A percentile compares a stretch with the other conserved stretches of the same genome.
These are phyloP conservation scores for Erpobdella octoculata DNA, from an alignment of 2,888 invertebrate species.

Conservation along the genomic window DNA sequence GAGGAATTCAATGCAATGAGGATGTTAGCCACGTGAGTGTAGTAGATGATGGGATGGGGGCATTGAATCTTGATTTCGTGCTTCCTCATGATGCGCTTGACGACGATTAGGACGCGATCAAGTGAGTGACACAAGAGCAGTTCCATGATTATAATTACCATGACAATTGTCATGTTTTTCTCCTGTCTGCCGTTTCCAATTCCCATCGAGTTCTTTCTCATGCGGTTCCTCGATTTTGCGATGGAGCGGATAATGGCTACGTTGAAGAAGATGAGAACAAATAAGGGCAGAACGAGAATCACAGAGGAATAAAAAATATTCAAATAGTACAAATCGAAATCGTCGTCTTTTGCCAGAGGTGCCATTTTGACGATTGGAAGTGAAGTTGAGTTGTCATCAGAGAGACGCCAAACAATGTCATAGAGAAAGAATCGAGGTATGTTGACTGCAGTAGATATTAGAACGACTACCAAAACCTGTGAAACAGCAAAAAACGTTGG, in stretches of 20 bases:
- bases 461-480: constrained; percentile 33
- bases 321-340: constrained; percentile 36
- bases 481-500: constrained; percentile 1
- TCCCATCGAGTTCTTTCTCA: constrained; percentile 32
- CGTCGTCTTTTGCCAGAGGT: constrained; percentile 16
- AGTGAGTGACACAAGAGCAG: constrained; percentile 23
- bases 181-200: constrained; percentile 33
- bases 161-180: constrained; percentile 37
- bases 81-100: background rate
- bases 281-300: constrained; percentile 35
- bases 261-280: constrained; percentile 35
- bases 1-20: constrained; percentile 31
- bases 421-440: constrained; percentile 36
- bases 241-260: constrained; percentile 30
- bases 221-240: constrained; percentile 22
- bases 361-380: constrained; percentile 12
- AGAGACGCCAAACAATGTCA: background rate
- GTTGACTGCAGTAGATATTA: constrained; percentile 33
- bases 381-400: constrained; percentile 13
- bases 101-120: background rate
- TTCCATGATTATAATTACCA: constrained; percentile 36
- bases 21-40: constrained; percentile 24
- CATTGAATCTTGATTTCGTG: constrained; percentile 13
- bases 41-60: constrained; percentile 20
- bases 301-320: constrained; percentile 35